phyloP scores from a whole-genome alignment of 2,113 vertebrate species.

The Myiagra hebetior region DNA sequence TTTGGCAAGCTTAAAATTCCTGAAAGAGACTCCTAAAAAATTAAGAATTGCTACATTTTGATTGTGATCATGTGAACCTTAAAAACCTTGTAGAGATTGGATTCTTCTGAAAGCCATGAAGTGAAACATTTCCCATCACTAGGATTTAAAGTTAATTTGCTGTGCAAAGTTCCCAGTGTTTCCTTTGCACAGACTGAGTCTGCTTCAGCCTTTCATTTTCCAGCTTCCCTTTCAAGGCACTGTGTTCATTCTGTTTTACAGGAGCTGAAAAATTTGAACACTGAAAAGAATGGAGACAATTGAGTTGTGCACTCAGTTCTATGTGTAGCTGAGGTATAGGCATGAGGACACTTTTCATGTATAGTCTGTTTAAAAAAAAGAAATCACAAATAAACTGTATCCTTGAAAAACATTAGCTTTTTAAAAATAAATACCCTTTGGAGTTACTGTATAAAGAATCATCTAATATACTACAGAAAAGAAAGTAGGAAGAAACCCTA shows the following conservation, averaged over 20 bases:
- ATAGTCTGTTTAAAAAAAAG: not conserved
- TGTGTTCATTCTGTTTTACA: not conserved
- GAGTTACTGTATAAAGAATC: not conserved
- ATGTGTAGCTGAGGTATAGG: not conserved
- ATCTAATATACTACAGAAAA: not conserved
- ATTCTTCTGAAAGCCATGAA: not conserved
- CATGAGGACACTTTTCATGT: not conserved
- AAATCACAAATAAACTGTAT: not conserved
- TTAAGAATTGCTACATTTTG: not conserved
- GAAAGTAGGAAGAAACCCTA: not conserved
- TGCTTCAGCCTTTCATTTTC: not conserved
- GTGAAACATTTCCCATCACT: not conserved
- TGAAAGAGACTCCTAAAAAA: not conserved
- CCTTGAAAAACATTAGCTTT: not conserved
- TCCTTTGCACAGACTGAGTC: not conserved
- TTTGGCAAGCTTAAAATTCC: not conserved
- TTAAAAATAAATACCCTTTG: not conserved
- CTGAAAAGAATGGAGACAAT: not conserved
- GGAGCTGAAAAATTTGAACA: not conserved
- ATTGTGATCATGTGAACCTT: not conserved
- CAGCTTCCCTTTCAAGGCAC: not conserved
- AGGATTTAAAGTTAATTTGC: not conserved
- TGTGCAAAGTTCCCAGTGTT: not conserved
- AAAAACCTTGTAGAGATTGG: not conserved
- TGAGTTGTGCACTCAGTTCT: not conserved